A percentile compares a stretch with the other conserved stretches of the same genome.
phyloP scores from a whole-genome alignment of 2,888 invertebrate species.

The Xestia rhomboidea region DNA sequence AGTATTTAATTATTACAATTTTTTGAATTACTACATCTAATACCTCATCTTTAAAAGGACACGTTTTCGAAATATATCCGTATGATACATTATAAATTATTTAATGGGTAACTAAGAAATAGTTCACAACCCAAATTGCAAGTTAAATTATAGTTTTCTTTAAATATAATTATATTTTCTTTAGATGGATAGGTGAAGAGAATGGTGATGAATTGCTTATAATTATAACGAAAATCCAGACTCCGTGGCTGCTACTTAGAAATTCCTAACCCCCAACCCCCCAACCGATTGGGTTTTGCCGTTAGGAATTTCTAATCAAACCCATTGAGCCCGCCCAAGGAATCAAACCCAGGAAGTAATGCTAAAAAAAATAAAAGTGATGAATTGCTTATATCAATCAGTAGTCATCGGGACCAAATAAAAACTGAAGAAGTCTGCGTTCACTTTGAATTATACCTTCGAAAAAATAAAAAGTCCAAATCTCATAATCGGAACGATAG shows the following conservation, averaged over 20 bases:
- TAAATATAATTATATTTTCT: neutral
- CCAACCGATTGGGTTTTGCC: too few species aligned
- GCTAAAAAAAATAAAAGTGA: too few species aligned
- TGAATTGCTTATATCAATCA: neutral
- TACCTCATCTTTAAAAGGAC: neutral
- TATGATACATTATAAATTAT: neutral
- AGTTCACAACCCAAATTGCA: neutral
- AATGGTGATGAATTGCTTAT: neutral
- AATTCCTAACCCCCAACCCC: too few species aligned
- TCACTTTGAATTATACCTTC: slow-evolving; percentile 7
- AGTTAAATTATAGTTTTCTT: neutral
- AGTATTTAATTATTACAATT: neutral
- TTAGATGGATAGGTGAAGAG: neutral
- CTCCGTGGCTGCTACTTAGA: too few species aligned
- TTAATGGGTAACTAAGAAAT: neutral
- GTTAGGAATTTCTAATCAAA: too few species aligned
- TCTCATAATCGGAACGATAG: slow-evolving; percentile 57
- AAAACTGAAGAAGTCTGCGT: neutral
- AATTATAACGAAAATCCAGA: too few species aligned
- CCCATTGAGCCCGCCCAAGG: too few species aligned
- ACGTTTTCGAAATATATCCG: neutral
- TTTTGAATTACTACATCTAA: neutral
- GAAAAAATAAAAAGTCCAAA: slow-evolving; percentile 17
- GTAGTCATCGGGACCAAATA: neutral
- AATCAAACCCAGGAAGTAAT: too few species aligned